Conservation (phyloP, 1,140 invertebrate genomes). For the Drosophila bifasciata region DNA sequence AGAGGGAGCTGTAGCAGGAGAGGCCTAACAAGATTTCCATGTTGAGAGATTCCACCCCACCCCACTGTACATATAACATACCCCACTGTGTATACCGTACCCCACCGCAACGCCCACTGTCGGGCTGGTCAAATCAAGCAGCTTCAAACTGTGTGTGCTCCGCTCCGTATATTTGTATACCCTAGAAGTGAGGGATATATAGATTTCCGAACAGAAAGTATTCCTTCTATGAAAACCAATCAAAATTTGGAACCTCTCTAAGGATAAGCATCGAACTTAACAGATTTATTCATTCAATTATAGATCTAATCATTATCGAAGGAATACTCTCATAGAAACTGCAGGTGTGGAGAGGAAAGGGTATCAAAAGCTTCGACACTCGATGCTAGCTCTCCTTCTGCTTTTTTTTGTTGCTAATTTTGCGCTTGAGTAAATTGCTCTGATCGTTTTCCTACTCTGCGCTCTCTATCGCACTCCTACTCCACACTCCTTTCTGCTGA, state of each 20-base stretch:
- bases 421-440: constrained; percentile 78
- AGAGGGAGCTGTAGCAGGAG: too few relatives aligned
- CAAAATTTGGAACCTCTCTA: too few relatives aligned
- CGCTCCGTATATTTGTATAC: too few relatives aligned
- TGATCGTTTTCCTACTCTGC: constrained; percentile 52
- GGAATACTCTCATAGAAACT: too few relatives aligned
- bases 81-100: constrained; percentile 1
- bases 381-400: constrained; percentile 26
- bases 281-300: too few relatives aligned
- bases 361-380: constrained; percentile 39
- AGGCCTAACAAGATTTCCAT: constrained; percentile 72
- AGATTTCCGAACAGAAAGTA: too few relatives aligned
- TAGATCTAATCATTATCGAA: too few relatives aligned
- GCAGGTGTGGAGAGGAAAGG: neutral
- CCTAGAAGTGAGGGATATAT: too few relatives aligned
- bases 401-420: constrained; percentile 67
- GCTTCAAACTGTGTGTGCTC: constrained; percentile 7
- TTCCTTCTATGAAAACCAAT: too few relatives aligned
- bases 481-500: constrained; percentile 58
- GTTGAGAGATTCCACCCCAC: constrained; percentile 43
- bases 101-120: constrained; percentile 20
- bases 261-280: too few relatives aligned
- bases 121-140: constrained; percentile 62
- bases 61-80: neutral
- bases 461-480: constrained; percentile 3